Evolutionary conservation across 1,140 invertebrate genomes (phyloP), one percentile per base, ranked within the genome.

Genomic region (Drosophila tropicalis): DNA sequence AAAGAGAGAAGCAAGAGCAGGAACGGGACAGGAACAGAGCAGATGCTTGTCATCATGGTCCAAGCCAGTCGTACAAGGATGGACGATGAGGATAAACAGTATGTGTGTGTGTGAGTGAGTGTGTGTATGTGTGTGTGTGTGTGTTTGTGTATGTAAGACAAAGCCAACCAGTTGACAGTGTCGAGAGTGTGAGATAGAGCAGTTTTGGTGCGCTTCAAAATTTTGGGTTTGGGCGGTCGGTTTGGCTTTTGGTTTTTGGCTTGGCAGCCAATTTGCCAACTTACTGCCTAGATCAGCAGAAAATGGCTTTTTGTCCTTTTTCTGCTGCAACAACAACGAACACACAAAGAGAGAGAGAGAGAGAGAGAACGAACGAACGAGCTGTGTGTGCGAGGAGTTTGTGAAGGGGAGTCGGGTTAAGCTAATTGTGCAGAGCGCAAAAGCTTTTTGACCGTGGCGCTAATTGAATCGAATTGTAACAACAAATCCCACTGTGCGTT

Each of bases 271-370:
- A 87, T 87, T 87, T 89, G 79, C 84, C 72, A 87, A 83, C 83
- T 89, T 87, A 83, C 72, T 89, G 83, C 83, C 87, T 89, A 87
- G 83, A 86, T 86, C 83, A 86, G 83, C 83, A 86, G 67, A 89
- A 86, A 86, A 75, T 87, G 69, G 67, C 70, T 60, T 44, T 60
- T 40, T 51, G 9, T 7, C 56, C 39, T n/a, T 12, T 39, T 25
- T 29, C 29, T 5, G 34, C 5, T 44, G 39, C 67, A 66, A 58
- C 64, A 65, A 70, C 71, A 79, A 66, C 40, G 19, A n/a, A 39
- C 36, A 39, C 36, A 9, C 44, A 56, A 19, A 12, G 0, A 36
- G 0, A 36, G 34, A 36, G 7, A 36, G 17, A 36, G 36, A 3
- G 7, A 39, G 34, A 47, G 41, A 6, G 39, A 12, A 39, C 3